A percentile compares a stretch with the other conserved stretches of the same genome.
phyloP scores from a whole-genome alignment of 1,140 invertebrate genomes.

The Pseudomyrmex sp. region DNA sequence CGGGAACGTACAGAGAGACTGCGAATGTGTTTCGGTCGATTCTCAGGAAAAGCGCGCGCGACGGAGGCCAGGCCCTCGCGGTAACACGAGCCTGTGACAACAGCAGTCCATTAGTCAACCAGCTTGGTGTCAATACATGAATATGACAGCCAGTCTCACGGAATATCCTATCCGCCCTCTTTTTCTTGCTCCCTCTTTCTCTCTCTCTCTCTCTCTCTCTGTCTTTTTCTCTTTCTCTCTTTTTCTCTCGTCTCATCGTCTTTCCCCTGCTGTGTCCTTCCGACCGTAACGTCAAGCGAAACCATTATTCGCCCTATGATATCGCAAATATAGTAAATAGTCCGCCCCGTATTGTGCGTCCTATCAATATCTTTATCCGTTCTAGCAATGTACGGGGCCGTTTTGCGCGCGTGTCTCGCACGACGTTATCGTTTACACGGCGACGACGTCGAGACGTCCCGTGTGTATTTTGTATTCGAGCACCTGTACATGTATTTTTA shows the following conservation, averaged over 20 bases:
- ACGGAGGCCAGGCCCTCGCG: constrained; percentile 76
- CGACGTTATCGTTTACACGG: constrained; percentile 35
- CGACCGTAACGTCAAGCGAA: constrained; percentile 65
- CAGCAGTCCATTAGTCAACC: constrained; percentile 85
- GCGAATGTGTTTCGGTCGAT: constrained; percentile 69
- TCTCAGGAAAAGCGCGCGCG: constrained; percentile 78
- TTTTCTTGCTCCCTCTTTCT: constrained; percentile 36
- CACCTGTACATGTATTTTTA: neutral
- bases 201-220: neutral
- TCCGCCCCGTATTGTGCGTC: constrained; percentile 61
- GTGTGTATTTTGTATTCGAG: neutral
- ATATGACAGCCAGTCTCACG: constrained; percentile 82
- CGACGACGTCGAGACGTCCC: neutral
- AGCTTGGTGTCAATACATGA: constrained; percentile 85
- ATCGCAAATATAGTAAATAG: constrained; percentile 80
- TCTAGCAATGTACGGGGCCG: constrained; percentile 4
- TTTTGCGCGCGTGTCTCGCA: neutral
- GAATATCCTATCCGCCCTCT: constrained; percentile 70
- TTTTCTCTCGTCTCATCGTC: constrained; percentile 42
- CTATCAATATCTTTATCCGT: constrained; percentile 69
- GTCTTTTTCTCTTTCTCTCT: constrained; percentile 21
- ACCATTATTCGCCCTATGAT: constrained; percentile 68
- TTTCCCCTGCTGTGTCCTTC: constrained; percentile 36
- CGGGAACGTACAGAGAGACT: constrained; percentile 15
- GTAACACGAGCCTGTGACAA: constrained; percentile 84